phyloP scores from a whole-genome alignment of 1,140 invertebrate genomes.

The Meteorus sp. region DNA sequence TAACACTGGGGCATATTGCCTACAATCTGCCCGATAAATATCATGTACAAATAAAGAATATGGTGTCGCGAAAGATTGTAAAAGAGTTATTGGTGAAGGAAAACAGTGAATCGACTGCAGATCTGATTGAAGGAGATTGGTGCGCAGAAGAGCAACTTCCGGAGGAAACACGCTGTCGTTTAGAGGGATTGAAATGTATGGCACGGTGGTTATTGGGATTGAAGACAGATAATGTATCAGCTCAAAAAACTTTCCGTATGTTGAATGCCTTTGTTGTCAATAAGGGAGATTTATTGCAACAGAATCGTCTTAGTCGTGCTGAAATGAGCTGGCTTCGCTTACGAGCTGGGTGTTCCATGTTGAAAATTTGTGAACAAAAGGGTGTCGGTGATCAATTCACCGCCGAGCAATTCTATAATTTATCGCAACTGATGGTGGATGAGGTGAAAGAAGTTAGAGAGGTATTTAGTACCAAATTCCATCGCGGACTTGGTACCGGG shows the following conservation, averaged over 20 bases:
- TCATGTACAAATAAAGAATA: constrained; percentile 87
- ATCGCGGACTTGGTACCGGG: constrained; percentile 83
- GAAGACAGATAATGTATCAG: constrained; percentile 84
- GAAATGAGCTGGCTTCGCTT: constrained; percentile 93
- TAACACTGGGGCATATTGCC: constrained; percentile 92
- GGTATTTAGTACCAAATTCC: constrained; percentile 86
- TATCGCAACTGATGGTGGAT: constrained; percentile 88
- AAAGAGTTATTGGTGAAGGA: constrained; percentile 93
- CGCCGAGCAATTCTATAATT: constrained; percentile 91
- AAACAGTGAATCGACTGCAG: constrained; percentile 57
- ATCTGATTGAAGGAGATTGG: constrained; percentile 72
- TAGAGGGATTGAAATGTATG: constrained; percentile 95
- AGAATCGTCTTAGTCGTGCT: constrained; percentile 72
- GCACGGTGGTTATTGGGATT: constrained; percentile 92
- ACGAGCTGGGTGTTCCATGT: constrained; percentile 90
- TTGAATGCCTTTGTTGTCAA: constrained; percentile 87
- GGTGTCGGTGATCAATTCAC: constrained; percentile 93
- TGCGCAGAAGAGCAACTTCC: constrained; percentile 85
- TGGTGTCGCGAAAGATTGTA: constrained; percentile 93
- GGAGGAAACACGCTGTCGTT: constrained; percentile 89
- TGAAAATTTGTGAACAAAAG: constrained; percentile 95
- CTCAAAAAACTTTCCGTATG: constrained; percentile 93
- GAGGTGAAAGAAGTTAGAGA: constrained; percentile 89
- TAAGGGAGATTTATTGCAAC: constrained; percentile 81
- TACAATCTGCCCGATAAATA: constrained; percentile 88